phyloP scores from a whole-genome alignment of 2,113 vertebrate genomes.

The Ahaetulla prasina region DNA sequence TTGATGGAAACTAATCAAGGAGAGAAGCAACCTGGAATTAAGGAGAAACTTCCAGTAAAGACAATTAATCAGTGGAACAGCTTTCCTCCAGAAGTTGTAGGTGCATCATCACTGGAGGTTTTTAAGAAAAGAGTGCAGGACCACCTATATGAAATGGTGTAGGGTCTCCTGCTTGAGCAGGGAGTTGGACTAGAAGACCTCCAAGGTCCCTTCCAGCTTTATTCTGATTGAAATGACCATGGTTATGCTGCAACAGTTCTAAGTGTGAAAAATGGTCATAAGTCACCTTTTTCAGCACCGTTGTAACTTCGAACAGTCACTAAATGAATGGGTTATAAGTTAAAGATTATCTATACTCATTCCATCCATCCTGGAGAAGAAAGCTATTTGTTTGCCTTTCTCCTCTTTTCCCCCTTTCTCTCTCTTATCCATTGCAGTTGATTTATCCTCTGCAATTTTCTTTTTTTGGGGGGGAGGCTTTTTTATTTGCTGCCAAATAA shows the following conservation, averaged over 20 bases:
- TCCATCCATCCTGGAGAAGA: rapidly evolving
- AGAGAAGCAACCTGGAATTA: too few species aligned
- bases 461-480: rapidly evolving
- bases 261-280: background rate
- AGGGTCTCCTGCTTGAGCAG: background rate
- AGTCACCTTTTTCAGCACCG: background rate
- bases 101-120: background rate
- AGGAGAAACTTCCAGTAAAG: too few species aligned
- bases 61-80: too few species aligned
- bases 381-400: rapidly evolving
- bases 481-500: background rate
- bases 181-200: background rate
- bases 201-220: background rate
- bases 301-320: background rate
- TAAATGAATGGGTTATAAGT: background rate
- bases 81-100: background rate
- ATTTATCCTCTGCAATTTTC: background rate
- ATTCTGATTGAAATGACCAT: background rate
- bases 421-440: rapidly evolving
- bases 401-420: background rate
- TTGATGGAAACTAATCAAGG: too few species aligned
- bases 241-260: background rate
- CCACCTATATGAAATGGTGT: background rate
- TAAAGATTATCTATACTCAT: background rate
- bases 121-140: background rate